A percentile compares a stretch with the other conserved stretches of the same genome.
These are phyloP conservation scores for Linepithema humile DNA, from an alignment of 1,140 invertebrate genomes.

Conservation along the genomic window DNA sequence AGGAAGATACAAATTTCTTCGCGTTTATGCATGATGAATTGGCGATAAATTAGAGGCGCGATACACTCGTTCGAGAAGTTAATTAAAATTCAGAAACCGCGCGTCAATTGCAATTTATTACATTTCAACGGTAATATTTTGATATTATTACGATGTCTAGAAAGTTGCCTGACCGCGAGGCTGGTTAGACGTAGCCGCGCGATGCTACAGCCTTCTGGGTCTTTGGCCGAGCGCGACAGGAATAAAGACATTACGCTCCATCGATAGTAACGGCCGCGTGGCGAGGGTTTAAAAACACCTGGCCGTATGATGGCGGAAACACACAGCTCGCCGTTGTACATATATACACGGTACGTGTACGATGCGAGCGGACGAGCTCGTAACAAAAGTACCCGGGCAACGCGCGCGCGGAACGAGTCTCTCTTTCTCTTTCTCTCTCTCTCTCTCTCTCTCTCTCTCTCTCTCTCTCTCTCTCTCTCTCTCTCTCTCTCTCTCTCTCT, in stretches of 20 bases:
- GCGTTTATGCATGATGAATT: background rate
- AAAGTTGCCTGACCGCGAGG: conserved; percentile 22
- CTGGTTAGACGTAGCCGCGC: conserved; percentile 8
- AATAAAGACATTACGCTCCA: conserved; percentile 48
- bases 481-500: too few species aligned
- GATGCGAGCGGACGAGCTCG: conserved; percentile 16
- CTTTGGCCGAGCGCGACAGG: conserved; percentile 39
- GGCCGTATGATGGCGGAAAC: conserved; percentile 39
- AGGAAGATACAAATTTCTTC: background rate
- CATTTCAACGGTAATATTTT: background rate
- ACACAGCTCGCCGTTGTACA: background rate
- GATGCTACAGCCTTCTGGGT: background rate
- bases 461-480: too few species aligned
- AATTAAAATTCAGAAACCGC: background rate
- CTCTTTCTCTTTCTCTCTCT: too few species aligned
- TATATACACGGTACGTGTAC: background rate
- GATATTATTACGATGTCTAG: conserved; percentile 34
- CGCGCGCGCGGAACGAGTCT: conserved; percentile 30
- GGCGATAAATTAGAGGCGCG: background rate
- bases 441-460: too few species aligned
- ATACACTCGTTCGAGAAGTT: background rate
- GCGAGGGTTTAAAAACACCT: conserved; percentile 37
- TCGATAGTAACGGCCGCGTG: conserved; percentile 34
- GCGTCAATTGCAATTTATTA: conserved; percentile 22
- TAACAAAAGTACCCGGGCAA: conserved; percentile 47